phyloP scores from a whole-genome alignment of 2,113 vertebrate genomes.

The Corythaeola cristata region DNA sequence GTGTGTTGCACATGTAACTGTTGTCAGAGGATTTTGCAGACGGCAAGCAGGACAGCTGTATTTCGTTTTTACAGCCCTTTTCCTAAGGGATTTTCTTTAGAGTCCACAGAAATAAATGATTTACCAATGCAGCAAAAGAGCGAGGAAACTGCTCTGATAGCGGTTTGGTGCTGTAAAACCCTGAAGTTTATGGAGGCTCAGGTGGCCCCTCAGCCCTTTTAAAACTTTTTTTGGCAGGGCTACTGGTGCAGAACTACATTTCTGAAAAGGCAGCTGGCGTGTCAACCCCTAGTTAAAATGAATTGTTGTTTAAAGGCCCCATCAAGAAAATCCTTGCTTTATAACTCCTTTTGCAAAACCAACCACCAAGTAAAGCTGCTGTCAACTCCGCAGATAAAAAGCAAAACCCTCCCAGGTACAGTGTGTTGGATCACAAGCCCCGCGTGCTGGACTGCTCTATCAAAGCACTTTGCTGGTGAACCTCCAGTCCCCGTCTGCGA shows the following conservation, averaged over 20 bases:
- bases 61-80: background rate
- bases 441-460: background rate
- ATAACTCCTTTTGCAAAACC: constrained; percentile 8
- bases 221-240: constrained; percentile 58
- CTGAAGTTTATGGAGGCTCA: constrained; percentile 49
- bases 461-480: background rate
- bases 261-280: constrained; percentile 24
- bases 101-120: constrained; percentile 45
- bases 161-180: constrained; percentile 14
- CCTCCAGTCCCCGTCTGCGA: background rate
- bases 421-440: accelerated
- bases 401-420: background rate
- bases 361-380: background rate
- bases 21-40: background rate
- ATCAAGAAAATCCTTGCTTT: constrained; percentile 47
- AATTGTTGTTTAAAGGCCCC: constrained; percentile 60
- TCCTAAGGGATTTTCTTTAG: background rate
- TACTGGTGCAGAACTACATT: constrained; percentile 6
- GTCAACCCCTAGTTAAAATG: constrained; percentile 49
- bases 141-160: background rate
- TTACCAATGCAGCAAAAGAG: constrained; percentile 53
- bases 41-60: background rate
- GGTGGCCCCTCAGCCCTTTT: constrained; percentile 59
- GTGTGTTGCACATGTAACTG: background rate
- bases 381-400: background rate